A percentile compares a stretch with the other conserved stretches of the same genome.
These are phyloP conservation scores for Napeogenes inachia DNA, from an alignment of 2,888 invertebrate genomes.

Conservation along the genomic window DNA sequence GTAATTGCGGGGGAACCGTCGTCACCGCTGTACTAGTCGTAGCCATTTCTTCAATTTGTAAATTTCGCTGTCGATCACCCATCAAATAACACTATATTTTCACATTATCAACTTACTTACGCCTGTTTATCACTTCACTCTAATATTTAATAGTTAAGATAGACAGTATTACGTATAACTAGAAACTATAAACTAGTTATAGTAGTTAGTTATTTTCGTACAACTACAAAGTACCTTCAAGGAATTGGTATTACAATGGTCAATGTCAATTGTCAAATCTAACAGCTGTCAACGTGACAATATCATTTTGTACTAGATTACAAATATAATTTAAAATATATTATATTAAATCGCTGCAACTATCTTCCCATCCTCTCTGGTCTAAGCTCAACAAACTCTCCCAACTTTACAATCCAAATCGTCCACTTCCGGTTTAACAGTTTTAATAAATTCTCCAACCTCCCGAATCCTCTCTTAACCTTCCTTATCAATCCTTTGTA, in stretches of 20 bases:
- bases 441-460: too few species aligned
- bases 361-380: too few species aligned
- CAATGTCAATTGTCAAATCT: background rate
- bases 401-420: too few species aligned
- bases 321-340: too few species aligned
- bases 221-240: background rate
- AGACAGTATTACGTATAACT: slow-evolving; percentile 1
- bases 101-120: slow-evolving; percentile 33
- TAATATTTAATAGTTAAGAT: background rate
- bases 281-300: slow-evolving; percentile 1
- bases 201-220: too few species aligned
- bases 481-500: too few species aligned
- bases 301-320: background rate
- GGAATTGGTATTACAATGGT: background rate
- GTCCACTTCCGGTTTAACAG: too few species aligned
- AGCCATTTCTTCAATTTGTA: slow-evolving; percentile 61
- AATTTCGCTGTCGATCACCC: slow-evolving; percentile 54
- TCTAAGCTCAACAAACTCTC: too few species aligned
- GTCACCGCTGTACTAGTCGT: slow-evolving; percentile 67
- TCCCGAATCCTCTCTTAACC: too few species aligned
- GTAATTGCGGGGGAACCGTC: slow-evolving; percentile 57
- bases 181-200: background rate
- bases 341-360: too few species aligned
- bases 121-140: background rate
- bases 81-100: slow-evolving; percentile 47